Conservation (phyloP, 1,140 invertebrate genomes). For the Neocloeon triangulifer region DNA sequence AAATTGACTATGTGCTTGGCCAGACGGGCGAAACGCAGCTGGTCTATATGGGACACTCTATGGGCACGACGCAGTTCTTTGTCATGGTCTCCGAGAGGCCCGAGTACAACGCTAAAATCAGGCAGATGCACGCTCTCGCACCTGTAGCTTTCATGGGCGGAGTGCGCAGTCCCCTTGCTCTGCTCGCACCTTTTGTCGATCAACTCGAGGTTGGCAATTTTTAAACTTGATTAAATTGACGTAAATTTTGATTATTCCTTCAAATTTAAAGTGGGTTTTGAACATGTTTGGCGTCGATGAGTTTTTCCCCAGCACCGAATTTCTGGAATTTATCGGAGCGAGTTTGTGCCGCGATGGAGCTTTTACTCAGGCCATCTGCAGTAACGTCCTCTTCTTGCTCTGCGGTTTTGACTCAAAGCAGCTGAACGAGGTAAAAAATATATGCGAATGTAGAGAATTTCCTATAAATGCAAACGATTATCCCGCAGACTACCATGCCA, state of each 20-base stretch:
- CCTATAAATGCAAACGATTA: constrained; percentile 1
- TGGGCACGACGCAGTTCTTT: constrained; percentile 34
- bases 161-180: constrained; percentile 18
- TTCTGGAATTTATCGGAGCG: constrained; percentile 13
- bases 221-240: too few relatives aligned
- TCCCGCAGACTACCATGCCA: constrained; percentile 28
- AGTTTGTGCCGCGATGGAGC: constrained; percentile 25
- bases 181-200: constrained; percentile 15
- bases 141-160: constrained; percentile 37
- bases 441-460: too few relatives aligned
- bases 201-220: constrained; percentile 10
- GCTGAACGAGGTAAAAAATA: constrained; percentile 18
- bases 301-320: constrained; percentile 13
- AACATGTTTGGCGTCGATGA: constrained; percentile 14
- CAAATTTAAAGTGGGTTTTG: constrained; percentile 13
- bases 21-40: constrained; percentile 22
- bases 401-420: constrained; percentile 25
- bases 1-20: constrained; percentile 32
- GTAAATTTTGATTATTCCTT: too few relatives aligned
- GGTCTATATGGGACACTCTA: constrained; percentile 32
- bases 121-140: constrained; percentile 35
- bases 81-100: constrained; percentile 24
- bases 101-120: constrained; percentile 28
- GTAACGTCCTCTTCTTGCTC: constrained; percentile 29
- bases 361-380: constrained; percentile 25